Evolutionary conservation across 23 tunicate genomes (phyloP).

Genomic region (Aplidium turbinatum): DNA sequence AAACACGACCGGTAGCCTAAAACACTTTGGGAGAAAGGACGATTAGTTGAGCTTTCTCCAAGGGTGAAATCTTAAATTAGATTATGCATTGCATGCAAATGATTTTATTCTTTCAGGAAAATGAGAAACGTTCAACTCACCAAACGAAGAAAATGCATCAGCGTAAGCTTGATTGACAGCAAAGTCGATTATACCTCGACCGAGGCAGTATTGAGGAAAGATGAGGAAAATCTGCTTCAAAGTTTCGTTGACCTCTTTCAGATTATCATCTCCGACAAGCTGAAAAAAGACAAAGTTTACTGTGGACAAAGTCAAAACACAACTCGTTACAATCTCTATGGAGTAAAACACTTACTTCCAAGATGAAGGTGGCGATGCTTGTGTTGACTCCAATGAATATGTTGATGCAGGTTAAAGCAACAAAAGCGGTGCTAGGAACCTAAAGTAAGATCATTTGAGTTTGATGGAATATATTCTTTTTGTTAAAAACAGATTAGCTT

Average conservation of each 20-base stretch:
- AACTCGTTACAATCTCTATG: too few species aligned
- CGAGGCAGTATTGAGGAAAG: conserved; percentile 96
- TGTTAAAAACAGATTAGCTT: too few species aligned
- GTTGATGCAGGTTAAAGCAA: conserved; percentile 88
- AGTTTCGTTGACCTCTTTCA: conserved; percentile 48
- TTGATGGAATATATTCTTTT: too few species aligned
- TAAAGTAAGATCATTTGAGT: too few species aligned
- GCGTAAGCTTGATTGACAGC: conserved; percentile 90
- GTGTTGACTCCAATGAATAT: conserved; percentile 98
- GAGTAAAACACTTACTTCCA: conserved; percentile 88
- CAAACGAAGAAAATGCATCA: conserved; percentile 92
- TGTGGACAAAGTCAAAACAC: too few species aligned
- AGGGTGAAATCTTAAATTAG: too few species aligned
- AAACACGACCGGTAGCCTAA: too few species aligned
- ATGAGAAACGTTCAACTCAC: conserved; percentile 33
- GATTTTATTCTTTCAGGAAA: too few species aligned
- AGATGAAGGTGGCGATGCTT: conserved; percentile 83
- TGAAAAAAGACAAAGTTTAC: too few species aligned
- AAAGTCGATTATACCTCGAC: conserved; percentile 93
- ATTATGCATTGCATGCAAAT: too few species aligned
- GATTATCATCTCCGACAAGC: conserved; percentile 55
- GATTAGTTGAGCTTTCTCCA: too few species aligned
- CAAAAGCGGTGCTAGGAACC: conserved; percentile 98
- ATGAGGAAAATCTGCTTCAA: conserved; percentile 75
- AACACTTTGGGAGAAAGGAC: too few species aligned